Conservation (phyloP, 2,113 vertebrate genomes). For the Sitta europaea region DNA sequence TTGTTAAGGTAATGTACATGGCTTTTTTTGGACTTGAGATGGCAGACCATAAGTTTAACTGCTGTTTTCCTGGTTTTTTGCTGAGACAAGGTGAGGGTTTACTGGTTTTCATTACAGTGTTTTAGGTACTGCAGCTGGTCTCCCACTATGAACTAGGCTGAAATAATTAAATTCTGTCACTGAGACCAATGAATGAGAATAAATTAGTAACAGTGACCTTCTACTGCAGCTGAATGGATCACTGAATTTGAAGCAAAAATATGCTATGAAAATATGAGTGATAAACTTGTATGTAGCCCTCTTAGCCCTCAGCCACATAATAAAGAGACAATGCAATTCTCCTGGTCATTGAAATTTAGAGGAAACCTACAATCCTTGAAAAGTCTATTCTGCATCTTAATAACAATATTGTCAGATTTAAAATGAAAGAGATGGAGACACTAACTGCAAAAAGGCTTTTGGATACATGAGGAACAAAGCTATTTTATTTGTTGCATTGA, state of each 20-base stretch:
- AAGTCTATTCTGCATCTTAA: background rate
- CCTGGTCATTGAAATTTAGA: background rate
- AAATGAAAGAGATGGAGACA: background rate
- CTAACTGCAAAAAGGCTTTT: background rate
- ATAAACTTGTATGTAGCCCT: background rate
- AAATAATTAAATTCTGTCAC: slow-evolving; percentile 51
- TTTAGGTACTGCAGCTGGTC: slow-evolving; percentile 26
- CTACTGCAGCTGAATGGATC: background rate
- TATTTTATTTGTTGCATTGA: background rate
- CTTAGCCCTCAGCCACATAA: background rate
- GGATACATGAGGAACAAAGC: background rate
- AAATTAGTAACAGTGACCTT: slow-evolving; percentile 15
- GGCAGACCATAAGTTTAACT: background rate
- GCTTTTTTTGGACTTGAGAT: background rate
- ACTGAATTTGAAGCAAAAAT: slow-evolving; percentile 2
- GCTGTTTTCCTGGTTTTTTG: background rate
- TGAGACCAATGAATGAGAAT: slow-evolving; percentile 10
- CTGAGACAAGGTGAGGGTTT: background rate
- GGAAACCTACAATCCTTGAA: background rate
- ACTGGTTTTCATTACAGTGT: slow-evolving; percentile 20
- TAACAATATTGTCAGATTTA: background rate
- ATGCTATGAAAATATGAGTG: background rate
- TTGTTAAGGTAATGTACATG: background rate
- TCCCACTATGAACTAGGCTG: background rate
- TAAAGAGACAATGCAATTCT: background rate